phyloP scores from a whole-genome alignment of 2,797 vertebrate genomes.

The Arctocebus calabarensis region DNA sequence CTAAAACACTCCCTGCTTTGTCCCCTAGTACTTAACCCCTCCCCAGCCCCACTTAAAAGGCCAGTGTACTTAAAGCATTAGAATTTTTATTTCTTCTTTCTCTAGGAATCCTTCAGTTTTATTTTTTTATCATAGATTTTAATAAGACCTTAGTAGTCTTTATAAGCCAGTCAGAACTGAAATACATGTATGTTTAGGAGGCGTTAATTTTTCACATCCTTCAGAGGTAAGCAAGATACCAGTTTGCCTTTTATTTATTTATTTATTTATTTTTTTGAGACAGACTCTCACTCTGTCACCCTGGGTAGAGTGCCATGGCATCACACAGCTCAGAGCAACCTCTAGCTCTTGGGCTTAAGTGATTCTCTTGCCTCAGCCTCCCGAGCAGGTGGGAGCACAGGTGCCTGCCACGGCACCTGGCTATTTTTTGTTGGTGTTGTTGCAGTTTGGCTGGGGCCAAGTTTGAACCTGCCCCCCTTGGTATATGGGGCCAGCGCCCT shows the following conservation, averaged over 20 bases:
- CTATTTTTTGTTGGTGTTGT: too few relatives aligned
- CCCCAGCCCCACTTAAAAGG: neutral
- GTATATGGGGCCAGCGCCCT: too few relatives aligned
- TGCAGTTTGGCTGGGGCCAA: too few relatives aligned
- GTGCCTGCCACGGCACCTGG: too few relatives aligned
- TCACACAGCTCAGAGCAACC: too few relatives aligned
- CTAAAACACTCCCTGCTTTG: neutral
- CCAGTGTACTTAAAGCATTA: neutral
- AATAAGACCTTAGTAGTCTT: neutral
- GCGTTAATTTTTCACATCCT: neutral
- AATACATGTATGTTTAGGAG: neutral
- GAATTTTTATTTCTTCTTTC: slow-evolving; percentile 35
- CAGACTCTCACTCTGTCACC: too few relatives aligned
- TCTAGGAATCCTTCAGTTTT: neutral
- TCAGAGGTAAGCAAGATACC: neutral
- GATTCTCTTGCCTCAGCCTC: too few relatives aligned
- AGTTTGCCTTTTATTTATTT: neutral
- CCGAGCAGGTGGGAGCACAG: too few relatives aligned
- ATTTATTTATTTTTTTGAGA: too few relatives aligned
- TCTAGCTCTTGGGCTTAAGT: too few relatives aligned
- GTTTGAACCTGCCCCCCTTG: too few relatives aligned
- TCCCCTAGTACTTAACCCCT: neutral
- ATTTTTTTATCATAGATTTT: neutral
- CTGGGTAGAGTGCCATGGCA: too few relatives aligned
- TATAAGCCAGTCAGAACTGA: neutral